Evolutionary conservation across 2,888 invertebrate genomes (phyloP).

Genomic region (Phaedon cochleariae): DNA sequence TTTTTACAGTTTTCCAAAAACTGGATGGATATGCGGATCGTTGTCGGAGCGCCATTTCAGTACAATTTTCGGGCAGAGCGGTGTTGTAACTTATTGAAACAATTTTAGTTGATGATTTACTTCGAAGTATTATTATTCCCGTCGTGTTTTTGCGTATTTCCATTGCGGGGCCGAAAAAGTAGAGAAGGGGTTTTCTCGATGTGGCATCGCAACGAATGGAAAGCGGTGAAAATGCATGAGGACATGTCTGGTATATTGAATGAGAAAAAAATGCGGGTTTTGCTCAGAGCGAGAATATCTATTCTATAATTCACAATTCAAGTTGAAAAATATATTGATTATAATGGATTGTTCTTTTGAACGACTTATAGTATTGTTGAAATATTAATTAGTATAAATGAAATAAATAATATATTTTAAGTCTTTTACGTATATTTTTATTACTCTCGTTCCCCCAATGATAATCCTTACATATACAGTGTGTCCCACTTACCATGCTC

Average conservation of each 20-base stretch:
- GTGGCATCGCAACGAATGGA: too few species aligned
- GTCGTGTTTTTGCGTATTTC: too few species aligned
- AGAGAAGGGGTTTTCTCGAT: too few species aligned
- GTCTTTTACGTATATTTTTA: background rate
- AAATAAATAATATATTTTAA: slow-evolving; percentile 1
- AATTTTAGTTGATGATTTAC: background rate
- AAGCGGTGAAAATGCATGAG: too few species aligned
- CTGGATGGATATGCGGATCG: background rate
- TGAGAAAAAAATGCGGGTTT: background rate
- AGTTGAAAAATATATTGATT: background rate
- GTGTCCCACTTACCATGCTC: too few species aligned
- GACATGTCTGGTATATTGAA: background rate
- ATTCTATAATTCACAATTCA: background rate
- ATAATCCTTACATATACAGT: too few species aligned
- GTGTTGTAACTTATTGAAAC: background rate
- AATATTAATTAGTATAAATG: background rate
- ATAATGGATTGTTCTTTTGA: slow-evolving; percentile 2
- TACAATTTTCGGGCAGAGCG: background rate
- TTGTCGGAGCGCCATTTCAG: background rate
- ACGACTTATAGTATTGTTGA: background rate
- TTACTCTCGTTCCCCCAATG: background rate
- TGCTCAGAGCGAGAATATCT: background rate
- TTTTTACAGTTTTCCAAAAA: too few species aligned
- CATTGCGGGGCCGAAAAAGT: too few species aligned
- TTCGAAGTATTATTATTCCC: background rate